phyloP scores from a whole-genome alignment of 2,797 vertebrate genomes.

The Falco columbarius region DNA sequence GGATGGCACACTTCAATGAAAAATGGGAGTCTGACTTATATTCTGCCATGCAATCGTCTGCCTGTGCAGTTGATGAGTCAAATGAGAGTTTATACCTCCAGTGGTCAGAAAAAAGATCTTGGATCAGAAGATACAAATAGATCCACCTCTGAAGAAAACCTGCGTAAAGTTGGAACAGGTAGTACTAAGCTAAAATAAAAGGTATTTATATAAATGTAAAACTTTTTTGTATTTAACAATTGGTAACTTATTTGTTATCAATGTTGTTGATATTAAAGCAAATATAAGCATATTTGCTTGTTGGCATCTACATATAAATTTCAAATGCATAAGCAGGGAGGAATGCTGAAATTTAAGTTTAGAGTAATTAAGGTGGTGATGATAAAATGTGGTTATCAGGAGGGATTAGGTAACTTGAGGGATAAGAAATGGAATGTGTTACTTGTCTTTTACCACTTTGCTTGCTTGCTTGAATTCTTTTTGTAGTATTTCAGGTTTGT shows the following conservation, averaged over 20 bases:
- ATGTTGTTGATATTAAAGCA: not conserved
- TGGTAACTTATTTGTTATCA: not conserved
- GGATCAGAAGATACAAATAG: slow-evolving; percentile 52
- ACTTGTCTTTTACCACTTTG: not conserved
- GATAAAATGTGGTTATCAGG: not conserved
- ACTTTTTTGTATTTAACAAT: not conserved
- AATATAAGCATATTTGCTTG: not conserved
- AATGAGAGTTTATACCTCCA: slow-evolving; percentile 87
- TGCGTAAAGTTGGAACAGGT: slow-evolving; percentile 64
- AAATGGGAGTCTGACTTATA: slow-evolving; percentile 75
- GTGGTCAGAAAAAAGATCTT: slow-evolving; percentile 81
- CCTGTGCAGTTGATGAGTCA: slow-evolving; percentile 78
- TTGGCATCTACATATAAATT: not conserved
- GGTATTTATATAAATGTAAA: not conserved
- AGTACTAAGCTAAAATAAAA: not conserved
- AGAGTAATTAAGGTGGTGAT: not conserved
- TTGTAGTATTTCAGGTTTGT: not conserved
- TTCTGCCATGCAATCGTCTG: slow-evolving; percentile 76
- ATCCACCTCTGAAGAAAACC: slow-evolving; percentile 8
- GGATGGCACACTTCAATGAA: slow-evolving; percentile 83
- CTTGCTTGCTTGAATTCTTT: not conserved
- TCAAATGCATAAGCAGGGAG: not conserved
- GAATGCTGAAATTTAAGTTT: not conserved
- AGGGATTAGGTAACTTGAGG: not conserved
- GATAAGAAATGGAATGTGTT: not conserved